A percentile compares a stretch with the other conserved stretches of the same genome.
These are phyloP conservation scores for Myathropa florea DNA, from an alignment of 2,888 invertebrate genomes.

Conservation along the genomic window DNA sequence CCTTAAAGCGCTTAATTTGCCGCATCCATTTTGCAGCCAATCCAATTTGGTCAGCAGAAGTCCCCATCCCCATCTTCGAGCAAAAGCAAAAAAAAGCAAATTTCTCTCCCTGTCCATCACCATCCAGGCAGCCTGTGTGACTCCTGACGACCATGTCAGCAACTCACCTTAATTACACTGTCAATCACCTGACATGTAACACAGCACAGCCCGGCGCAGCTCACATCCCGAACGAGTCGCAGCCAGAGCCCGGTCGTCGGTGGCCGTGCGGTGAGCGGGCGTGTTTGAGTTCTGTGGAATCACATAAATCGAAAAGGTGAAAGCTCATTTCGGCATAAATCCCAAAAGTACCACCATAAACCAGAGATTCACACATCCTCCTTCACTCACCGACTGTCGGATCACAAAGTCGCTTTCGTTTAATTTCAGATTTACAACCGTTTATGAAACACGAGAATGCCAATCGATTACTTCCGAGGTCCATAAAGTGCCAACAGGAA, in stretches of 20 bases:
- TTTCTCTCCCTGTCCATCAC: no score
- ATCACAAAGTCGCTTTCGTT: constrained; percentile 65
- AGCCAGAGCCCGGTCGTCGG: no score
- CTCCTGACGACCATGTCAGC: background rate
- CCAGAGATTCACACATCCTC: constrained; percentile 53
- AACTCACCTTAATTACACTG: constrained; percentile 65
- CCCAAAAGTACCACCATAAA: constrained; percentile 48
- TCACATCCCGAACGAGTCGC: background rate
- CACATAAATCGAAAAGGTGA: constrained; percentile 68
- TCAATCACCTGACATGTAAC: constrained; percentile 48
- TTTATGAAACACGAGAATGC: constrained; percentile 66
- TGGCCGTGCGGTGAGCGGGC: background rate
- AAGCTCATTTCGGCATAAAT: constrained; percentile 67
- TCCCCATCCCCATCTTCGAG: background rate
- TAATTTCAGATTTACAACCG: constrained; percentile 68
- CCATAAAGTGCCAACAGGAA: constrained; percentile 62
- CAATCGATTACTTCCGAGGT: constrained; percentile 65
- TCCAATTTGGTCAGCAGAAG: background rate
- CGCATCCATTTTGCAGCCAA: background rate
- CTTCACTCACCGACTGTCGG: constrained; percentile 8
- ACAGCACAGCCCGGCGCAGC: background rate
- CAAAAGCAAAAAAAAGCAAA: background rate
- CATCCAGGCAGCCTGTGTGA: background rate
- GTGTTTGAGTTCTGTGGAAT: background rate
- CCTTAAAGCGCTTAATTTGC: background rate